Percentiles rank a stretch among this genome's conserved stretches.
Evolutionary conservation across 53 echinoderm and acorn worm species (phyloP).

Genomic region (Zoroaster sp.): DNA sequence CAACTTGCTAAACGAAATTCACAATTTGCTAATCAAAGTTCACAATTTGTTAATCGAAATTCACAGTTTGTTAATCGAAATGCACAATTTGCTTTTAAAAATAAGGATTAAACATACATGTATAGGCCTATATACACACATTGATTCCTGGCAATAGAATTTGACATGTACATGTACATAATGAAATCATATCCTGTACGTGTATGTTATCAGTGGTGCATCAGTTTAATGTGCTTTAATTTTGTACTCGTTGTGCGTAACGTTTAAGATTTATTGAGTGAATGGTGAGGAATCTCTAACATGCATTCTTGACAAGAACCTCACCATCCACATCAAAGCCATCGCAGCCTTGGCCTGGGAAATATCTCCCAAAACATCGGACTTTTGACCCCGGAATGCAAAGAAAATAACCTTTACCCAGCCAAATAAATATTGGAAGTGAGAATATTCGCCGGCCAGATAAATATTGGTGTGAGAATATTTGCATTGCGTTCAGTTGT

Average conservation of each 20-base stretch:
- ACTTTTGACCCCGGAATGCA: not conserved
- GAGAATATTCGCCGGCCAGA: not conserved
- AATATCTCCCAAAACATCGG: not conserved
- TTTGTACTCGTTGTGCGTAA: not conserved
- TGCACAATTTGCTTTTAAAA: no score
- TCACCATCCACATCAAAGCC: not conserved
- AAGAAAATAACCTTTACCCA: not conserved
- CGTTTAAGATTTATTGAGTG: slow-evolving; percentile 20
- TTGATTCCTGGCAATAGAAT: no score
- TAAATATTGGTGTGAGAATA: slow-evolving; percentile 11
- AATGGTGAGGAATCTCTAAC: not conserved
- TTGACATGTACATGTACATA: no score
- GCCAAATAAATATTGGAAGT: not conserved
- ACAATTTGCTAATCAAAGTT: no score
- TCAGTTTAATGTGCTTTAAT: not conserved
- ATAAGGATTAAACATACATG: no score
- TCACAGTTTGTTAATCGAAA: no score
- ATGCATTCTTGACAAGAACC: not conserved
- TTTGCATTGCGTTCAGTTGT: slow-evolving; percentile 2
- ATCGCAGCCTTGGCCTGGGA: no score
- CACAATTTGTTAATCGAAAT: no score
- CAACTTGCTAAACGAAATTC: no score
- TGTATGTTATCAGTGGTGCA: no score
- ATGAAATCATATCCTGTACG: no score
- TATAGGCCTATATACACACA: no score